Conservation (phyloP, 2,113 vertebrate genomes). For the Talpa occidentalis region DNA sequence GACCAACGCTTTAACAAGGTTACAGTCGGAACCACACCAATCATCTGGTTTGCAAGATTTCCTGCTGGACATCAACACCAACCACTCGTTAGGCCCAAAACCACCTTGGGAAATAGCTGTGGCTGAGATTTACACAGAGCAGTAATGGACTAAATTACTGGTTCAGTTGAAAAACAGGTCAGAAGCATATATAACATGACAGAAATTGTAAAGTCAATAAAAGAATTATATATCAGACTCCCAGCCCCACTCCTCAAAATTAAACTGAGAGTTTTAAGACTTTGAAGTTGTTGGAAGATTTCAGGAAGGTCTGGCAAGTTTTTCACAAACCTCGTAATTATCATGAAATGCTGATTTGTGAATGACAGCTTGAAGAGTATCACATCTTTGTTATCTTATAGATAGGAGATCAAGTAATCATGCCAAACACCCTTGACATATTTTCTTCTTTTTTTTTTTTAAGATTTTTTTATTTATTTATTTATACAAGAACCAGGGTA, state of each 20-base stretch:
- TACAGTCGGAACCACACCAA: constrained; percentile 69
- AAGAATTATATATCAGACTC: constrained; percentile 52
- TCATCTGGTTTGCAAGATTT: constrained; percentile 69
- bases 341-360: not conserved
- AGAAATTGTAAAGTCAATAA: constrained; percentile 63
- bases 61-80: constrained; percentile 71
- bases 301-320: not conserved
- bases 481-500: too few relatives aligned
- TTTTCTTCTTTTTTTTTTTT: too few relatives aligned
- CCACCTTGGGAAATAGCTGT: constrained; percentile 78
- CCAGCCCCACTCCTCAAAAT: constrained; percentile 30
- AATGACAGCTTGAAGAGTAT: not conserved
- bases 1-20: constrained; percentile 69
- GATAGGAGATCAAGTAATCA: not conserved
- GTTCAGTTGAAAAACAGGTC: constrained; percentile 58
- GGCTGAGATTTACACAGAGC: constrained; percentile 74
- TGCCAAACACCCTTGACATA: not conserved
- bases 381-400: not conserved
- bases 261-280: constrained; percentile 16
- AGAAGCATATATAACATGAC: constrained; percentile 69
- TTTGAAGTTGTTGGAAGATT: constrained; percentile 3
- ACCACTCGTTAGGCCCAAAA: constrained; percentile 70
- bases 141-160: constrained; percentile 72
- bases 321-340: constrained; percentile 21
- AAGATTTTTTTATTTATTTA: too few relatives aligned